Base-by-base conservation (phyloP, 2,113 vertebrate species). In the Symphodus melops region DNA sequence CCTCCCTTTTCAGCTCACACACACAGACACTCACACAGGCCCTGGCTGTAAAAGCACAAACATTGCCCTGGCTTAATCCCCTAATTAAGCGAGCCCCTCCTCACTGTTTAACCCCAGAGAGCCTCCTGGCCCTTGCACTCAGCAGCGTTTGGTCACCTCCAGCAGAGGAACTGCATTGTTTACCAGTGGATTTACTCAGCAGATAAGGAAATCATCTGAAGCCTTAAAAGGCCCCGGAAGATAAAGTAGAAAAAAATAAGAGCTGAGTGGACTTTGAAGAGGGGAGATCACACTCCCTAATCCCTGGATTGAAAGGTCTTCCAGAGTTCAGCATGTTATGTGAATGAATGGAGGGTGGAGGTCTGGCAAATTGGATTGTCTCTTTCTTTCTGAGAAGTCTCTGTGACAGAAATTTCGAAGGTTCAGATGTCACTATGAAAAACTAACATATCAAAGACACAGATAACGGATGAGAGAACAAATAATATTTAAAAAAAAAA, bases 11-110 rank as follows among this genome's bases (percentile, higher is more conserved):
- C 25, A 73, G 0, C 23, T 53, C 44, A 41, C 55, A 60, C n/a
- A 21, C 23, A 68, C 68, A 81, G 53, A 81, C 65, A 73, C 81
- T 77, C 84, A 83, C 64, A 71, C 73, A 61, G 77, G 69, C 73
- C 63, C 56, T 84, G 93, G 86, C 93, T 92, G 88, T 82, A 93
- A 94, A 91, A 95, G 94, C 91, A 93, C 93, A 94, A 91, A 89
- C 92, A 90, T 81, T 72, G 79, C 69, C 78, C 83, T 13, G 19
- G 61, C 79, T 79, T 93, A 94, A 94, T 93, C 93, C 92, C 89
- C 91, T 92, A 93, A 95, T 94, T 94, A 94, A 94, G 88, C 84
- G 66, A 25, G 88, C 88, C 88, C 90, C 90, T 91, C 89, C 91
- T 89, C 77, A 72, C 83, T 89, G 59, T 89, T 89, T 91, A 92